Percentiles rank a stretch among this genome's conserved stretches.
Conservation (phyloP, 2,113 vertebrate species). For the Sylvilagus bachmani region DNA sequence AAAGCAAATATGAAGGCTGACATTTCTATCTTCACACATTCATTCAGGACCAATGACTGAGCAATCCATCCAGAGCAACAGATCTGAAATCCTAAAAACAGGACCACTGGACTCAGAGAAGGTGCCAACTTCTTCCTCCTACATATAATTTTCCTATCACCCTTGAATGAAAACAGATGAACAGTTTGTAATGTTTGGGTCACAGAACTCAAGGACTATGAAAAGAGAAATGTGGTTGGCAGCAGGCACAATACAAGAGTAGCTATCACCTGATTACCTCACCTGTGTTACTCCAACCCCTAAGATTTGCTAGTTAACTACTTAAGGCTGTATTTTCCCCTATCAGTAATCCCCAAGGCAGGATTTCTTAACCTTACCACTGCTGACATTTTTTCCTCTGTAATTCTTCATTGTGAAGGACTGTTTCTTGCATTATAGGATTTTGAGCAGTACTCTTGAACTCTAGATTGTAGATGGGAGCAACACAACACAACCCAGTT, state of each 20-base stretch:
- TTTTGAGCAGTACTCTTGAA: background rate
- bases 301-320: background rate
- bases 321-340: background rate
- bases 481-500: background rate
- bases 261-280: background rate
- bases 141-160: background rate
- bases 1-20: background rate
- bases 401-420: background rate
- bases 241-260: background rate
- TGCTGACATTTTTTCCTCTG: background rate
- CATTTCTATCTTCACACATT: background rate
- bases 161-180: background rate
- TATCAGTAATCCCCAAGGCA: background rate
- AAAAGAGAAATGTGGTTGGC: background rate
- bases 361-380: background rate
- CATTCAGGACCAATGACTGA: background rate
- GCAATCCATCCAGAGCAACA: background rate
- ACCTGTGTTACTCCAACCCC: background rate
- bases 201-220: background rate
- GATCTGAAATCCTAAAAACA: slow-evolving; percentile 1
- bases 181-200: background rate
- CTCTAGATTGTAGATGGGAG: background rate
- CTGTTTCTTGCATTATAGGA: background rate
- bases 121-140: background rate
- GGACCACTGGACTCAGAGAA: background rate